A percentile compares a stretch with the other conserved stretches of the same genome.
These are phyloP conservation scores for Mamestra configurata DNA, from an alignment of 1,140 invertebrate species.

Conservation along the genomic window DNA sequence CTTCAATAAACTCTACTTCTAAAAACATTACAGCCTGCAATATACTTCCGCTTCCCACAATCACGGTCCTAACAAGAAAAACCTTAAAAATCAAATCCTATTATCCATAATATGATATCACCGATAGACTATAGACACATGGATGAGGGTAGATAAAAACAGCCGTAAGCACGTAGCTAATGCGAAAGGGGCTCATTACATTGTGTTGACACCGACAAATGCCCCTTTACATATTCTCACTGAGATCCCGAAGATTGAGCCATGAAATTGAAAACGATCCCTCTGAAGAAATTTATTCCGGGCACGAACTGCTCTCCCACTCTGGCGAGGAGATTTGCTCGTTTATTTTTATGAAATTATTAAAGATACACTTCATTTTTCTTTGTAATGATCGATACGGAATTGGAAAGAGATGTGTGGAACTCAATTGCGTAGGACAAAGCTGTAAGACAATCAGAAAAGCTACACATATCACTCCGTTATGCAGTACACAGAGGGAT, in stretches of 20 bases:
- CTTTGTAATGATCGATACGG: conserved; percentile 49
- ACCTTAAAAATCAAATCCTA: conserved; percentile 36
- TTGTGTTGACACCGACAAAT: conserved; percentile 86
- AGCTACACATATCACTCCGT: neutral
- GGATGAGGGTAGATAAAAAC: conserved; percentile 53
- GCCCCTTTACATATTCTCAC: conserved; percentile 87
- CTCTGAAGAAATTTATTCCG: conserved; percentile 87
- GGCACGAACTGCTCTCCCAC: conserved; percentile 84
- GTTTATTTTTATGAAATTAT: conserved; percentile 88
- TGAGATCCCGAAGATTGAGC: conserved; percentile 87
- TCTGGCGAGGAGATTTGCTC: conserved; percentile 84
- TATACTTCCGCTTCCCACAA: neutral
- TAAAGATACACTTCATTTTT: conserved; percentile 72
- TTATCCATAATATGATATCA: conserved; percentile 50
- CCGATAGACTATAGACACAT: conserved; percentile 48
- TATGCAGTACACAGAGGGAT: neutral
- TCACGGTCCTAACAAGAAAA: neutral
- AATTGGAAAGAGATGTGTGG: conserved; percentile 36
- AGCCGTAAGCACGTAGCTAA: conserved; percentile 71
- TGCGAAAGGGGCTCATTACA: conserved; percentile 83
- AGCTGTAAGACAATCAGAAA: neutral
- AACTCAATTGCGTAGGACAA: neutral
- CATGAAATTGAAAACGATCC: conserved; percentile 88
- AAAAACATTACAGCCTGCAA: too few species aligned
- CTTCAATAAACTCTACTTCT: too few species aligned